Evolutionary conservation across 2,888 invertebrate genomes (phyloP).

Genomic region (Campoplex capitator): DNA sequence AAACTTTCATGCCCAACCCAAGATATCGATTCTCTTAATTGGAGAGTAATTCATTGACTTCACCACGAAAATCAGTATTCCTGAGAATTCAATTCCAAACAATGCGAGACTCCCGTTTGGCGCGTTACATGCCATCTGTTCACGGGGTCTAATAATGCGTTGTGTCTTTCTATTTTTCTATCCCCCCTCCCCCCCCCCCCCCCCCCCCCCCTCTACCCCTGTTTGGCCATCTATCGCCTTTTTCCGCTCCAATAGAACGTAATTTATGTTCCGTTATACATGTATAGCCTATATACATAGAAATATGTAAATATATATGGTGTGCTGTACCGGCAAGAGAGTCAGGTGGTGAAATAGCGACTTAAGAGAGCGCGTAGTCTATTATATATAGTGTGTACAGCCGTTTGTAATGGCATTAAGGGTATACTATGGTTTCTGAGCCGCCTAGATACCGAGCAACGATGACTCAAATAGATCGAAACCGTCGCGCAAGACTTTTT

Average conservation of each 20-base stretch:
- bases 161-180: neutral
- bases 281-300: conserved; percentile 5
- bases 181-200: too few relatives aligned
- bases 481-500: conserved; percentile 62
- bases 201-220: neutral
- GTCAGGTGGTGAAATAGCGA: conserved; percentile 71
- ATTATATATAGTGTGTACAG: conserved; percentile 40
- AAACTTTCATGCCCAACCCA: too few relatives aligned
- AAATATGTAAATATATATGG: conserved; percentile 13
- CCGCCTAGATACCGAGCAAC: conserved; percentile 73
- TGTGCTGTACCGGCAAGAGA: conserved; percentile 21
- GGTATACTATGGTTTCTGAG: conserved; percentile 77
- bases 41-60: too few relatives aligned
- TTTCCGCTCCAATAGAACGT: conserved; percentile 63
- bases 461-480: conserved; percentile 75
- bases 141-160: conserved; percentile 18
- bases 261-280: conserved; percentile 59
- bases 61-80: too few relatives aligned
- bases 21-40: too few relatives aligned
- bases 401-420: conserved; percentile 76
- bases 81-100: too few relatives aligned
- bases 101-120: too few relatives aligned
- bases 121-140: conserved; percentile 37
- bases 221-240: conserved; percentile 35
- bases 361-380: conserved; percentile 56